Evolutionary conservation across 2,888 invertebrate genomes (phyloP), one percentile per base, ranked within the genome.

Genomic region (Phyllotreta cruciferae): DNA sequence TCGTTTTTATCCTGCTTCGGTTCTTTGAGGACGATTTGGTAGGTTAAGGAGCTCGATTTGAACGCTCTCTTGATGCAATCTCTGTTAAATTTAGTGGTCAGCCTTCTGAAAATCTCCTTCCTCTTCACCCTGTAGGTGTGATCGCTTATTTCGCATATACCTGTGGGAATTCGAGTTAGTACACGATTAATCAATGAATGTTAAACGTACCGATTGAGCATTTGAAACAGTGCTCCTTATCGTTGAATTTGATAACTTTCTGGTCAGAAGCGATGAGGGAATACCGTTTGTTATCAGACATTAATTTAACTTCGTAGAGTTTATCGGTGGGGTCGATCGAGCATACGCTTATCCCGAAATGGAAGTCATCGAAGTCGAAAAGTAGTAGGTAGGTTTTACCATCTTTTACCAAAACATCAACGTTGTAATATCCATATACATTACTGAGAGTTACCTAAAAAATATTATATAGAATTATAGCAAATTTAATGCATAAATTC

Each of bases 81-180:
- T 10, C 67, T 60, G 61, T 69, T 69, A 10, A 69, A 66, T 50
- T 64, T 67, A n/a, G 69, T 69, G 3, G 69, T 64, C 66, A 69
- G 66, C 11, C 67, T 47, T 45, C 62, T 67, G 7, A 66, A 67
- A 36, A 69, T 66, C 41, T 69, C 69, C 39, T 66, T 69, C 7
- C 66, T 56, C 44, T 69, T 69, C 47, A 67, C 69, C 52, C 56
- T 62, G 55, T 60, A 69, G 11, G 66, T 47, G 50, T 69, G 69
- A 55, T 61, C 66, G 50, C 67, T 69, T 1, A 64, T 57, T 44
- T 69, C 67, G 58, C 69, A 69, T 24, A 24, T 24, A 24, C 24
- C 24, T 24, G 24, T 4, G 24, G 24, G 24, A 4, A 24, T 24
- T 3, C 1, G 24, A 4, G 24, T 24, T 24, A 24, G 24, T 24